A percentile compares a stretch with the other conserved stretches of the same genome.
Evolutionary conservation across 2,888 invertebrate genomes (phyloP).

Genomic region (Limnephilus marmoratus): DNA sequence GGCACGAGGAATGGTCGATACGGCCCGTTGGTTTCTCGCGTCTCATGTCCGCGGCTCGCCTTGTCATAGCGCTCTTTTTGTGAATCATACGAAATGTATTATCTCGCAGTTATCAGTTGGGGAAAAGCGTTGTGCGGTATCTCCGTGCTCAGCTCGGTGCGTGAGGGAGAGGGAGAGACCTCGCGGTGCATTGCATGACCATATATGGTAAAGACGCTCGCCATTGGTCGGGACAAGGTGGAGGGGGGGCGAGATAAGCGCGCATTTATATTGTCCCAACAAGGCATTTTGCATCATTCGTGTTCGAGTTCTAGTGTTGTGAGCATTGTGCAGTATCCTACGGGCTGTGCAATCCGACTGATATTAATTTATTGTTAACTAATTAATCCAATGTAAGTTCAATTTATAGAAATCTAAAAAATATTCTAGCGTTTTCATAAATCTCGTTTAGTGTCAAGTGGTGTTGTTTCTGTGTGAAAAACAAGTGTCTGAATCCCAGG

Average conservation of each 20-base stretch:
- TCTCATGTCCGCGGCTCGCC: conserved; percentile 27
- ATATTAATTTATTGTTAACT: conserved; percentile 77
- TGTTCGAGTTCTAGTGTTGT: conserved; percentile 75
- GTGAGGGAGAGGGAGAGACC: conserved; percentile 36
- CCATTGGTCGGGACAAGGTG: conserved; percentile 79
- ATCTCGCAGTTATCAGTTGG: conserved; percentile 36
- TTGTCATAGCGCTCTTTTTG: conserved; percentile 49
- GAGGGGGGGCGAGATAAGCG: conserved; percentile 77
- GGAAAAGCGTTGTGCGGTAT: conserved; percentile 59
- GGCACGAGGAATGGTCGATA: conserved; percentile 51
- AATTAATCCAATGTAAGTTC: conserved; percentile 76
- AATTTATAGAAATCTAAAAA: conserved; percentile 65
- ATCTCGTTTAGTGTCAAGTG: conserved; percentile 34
- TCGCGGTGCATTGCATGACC: conserved; percentile 82
- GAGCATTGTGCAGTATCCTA: conserved; percentile 72
- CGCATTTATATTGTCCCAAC: conserved; percentile 78
- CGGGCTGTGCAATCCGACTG: conserved; percentile 75
- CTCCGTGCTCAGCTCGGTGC: conserved; percentile 13
- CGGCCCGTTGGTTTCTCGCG: conserved; percentile 49
- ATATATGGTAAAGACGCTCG: conserved; percentile 87
- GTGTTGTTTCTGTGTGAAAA: conserved; percentile 40
- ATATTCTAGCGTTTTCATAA: conserved; percentile 13
- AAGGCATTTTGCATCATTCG: conserved; percentile 73
- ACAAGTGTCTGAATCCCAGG: conserved; percentile 60
- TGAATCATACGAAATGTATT: conserved; percentile 78